Evolutionary conservation across 2,888 invertebrate species (phyloP).

Genomic region (Hemistola chrysoprasaria): DNA sequence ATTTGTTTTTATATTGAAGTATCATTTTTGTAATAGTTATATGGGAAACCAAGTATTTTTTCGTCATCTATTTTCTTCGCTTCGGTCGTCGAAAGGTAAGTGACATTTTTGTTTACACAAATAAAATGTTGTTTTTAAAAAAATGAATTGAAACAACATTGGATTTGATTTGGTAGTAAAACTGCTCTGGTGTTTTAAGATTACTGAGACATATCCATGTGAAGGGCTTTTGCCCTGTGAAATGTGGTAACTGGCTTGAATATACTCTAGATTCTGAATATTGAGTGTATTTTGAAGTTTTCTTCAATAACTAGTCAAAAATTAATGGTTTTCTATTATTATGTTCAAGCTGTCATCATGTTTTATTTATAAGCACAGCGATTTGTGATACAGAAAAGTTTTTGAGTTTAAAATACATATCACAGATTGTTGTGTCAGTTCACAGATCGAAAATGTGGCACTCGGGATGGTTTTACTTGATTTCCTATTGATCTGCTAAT

Average conservation of each 20-base stretch:
- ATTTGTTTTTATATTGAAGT: too few relatives aligned
- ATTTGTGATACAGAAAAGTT: constrained; percentile 3
- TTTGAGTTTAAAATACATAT: too few relatives aligned
- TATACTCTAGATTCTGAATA: not conserved
- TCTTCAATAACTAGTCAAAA: not conserved
- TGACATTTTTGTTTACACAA: constrained; percentile 14
- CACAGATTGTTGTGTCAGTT: constrained; percentile 8
- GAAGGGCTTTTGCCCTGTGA: constrained; percentile 19
- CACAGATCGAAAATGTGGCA: constrained; percentile 4
- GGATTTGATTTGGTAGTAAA: constrained; percentile 15
- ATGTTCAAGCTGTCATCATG: constrained; percentile 10
- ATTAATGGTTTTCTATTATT: not conserved
- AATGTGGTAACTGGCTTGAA: constrained; percentile 20
- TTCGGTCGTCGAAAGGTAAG: constrained; percentile 24
- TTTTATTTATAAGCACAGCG: constrained; percentile 6
- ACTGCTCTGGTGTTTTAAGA: constrained; percentile 20
- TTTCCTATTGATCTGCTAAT: too few relatives aligned
- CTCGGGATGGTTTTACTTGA: constrained; percentile 3
- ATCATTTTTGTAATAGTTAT: too few relatives aligned
- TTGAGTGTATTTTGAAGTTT: not conserved
- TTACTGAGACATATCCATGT: constrained; percentile 44
- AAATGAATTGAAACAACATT: constrained; percentile 15
- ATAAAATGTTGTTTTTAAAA: constrained; percentile 22
- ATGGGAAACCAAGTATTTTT: constrained; percentile 19
- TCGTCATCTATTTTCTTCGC: constrained; percentile 6